A percentile compares a stretch with the other conserved stretches of the same genome.
Conservation (phyloP, 1,140 invertebrate species). For the Drosophila aff. region DNA sequence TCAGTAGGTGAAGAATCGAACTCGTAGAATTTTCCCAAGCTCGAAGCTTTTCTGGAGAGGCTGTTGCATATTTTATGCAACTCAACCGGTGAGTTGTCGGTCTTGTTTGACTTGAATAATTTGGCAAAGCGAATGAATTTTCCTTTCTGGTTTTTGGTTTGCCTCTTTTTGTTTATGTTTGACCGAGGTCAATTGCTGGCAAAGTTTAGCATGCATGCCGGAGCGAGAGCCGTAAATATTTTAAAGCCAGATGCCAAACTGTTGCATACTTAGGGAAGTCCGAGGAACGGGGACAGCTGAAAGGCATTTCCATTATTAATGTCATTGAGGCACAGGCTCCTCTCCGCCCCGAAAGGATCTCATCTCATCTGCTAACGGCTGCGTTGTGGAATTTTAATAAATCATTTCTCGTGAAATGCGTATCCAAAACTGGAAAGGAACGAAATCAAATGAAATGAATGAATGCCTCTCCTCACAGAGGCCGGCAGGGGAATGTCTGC, state of each 20-base stretch:
- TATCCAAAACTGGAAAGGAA: constrained; percentile 52
- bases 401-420: constrained; percentile 75
- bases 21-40: constrained; percentile 22
- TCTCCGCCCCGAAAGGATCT: constrained; percentile 8
- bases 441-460: constrained; percentile 78
- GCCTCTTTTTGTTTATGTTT: constrained; percentile 46
- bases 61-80: constrained; percentile 68
- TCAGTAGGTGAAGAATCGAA: constrained; percentile 32
- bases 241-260: constrained; percentile 63
- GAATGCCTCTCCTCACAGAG: constrained; percentile 38
- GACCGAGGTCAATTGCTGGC: constrained; percentile 56
- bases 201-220: constrained; percentile 45
- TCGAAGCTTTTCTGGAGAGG: constrained; percentile 11
- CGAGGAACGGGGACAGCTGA: constrained; percentile 43
- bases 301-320: constrained; percentile 76
- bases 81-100: constrained; percentile 67
- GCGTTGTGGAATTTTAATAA: constrained; percentile 78
- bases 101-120: constrained; percentile 47
- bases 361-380: constrained; percentile 35
- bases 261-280: constrained; percentile 53
- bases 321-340: constrained; percentile 42
- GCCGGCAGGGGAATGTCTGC: constrained; percentile 20
- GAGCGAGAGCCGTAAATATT: constrained; percentile 42
- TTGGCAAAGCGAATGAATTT: constrained; percentile 61
- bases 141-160: constrained; percentile 44